phyloP scores from a whole-genome alignment of 2,113 vertebrate genomes.

The Taurulus bubalis region DNA sequence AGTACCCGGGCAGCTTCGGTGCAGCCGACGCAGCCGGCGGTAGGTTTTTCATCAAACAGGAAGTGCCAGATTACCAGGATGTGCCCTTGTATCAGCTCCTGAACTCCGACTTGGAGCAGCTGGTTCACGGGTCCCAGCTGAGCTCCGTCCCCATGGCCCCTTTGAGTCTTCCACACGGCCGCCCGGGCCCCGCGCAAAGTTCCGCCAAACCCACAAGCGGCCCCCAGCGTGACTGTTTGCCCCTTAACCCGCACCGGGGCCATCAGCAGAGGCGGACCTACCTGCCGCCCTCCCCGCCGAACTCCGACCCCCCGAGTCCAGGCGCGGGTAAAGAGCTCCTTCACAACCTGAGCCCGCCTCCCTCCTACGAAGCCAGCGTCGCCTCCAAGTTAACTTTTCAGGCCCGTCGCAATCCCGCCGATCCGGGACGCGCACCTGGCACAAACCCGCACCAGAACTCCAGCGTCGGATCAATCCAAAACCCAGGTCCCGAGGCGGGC shows the following conservation, averaged over 20 bases:
- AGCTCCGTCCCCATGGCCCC: conserved; percentile 86
- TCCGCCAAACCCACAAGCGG: conserved; percentile 84
- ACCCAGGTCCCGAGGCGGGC: conserved; percentile 52
- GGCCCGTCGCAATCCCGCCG: conserved; percentile 54
- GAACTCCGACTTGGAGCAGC: conserved; percentile 92
- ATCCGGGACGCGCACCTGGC: conserved; percentile 41
- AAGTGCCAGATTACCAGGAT: conserved; percentile 92
- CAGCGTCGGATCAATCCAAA: conserved; percentile 27
- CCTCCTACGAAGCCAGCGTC: conserved; percentile 93
- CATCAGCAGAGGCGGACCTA: conserved; percentile 86
- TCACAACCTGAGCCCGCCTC: conserved; percentile 93
- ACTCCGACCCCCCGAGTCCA: conserved; percentile 94
- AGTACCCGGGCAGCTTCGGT: conserved; percentile 91
- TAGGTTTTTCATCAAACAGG: conserved; percentile 93
- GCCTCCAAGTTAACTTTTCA: conserved; percentile 93
- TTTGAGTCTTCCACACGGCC: conserved; percentile 85
- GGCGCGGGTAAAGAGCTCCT: conserved; percentile 91
- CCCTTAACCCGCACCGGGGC: conserved; percentile 84
- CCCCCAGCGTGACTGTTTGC: conserved; percentile 84
- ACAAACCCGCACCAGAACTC: conserved; percentile 33
- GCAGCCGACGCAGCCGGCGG: conserved; percentile 83
- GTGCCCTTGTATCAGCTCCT: conserved; percentile 93
- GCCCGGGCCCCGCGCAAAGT: conserved; percentile 83
- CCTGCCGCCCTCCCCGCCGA: conserved; percentile 95
- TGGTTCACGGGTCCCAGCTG: conserved; percentile 83